phyloP scores from a whole-genome alignment of 2,113 vertebrate genomes.

The Laticauda laticaudata region DNA sequence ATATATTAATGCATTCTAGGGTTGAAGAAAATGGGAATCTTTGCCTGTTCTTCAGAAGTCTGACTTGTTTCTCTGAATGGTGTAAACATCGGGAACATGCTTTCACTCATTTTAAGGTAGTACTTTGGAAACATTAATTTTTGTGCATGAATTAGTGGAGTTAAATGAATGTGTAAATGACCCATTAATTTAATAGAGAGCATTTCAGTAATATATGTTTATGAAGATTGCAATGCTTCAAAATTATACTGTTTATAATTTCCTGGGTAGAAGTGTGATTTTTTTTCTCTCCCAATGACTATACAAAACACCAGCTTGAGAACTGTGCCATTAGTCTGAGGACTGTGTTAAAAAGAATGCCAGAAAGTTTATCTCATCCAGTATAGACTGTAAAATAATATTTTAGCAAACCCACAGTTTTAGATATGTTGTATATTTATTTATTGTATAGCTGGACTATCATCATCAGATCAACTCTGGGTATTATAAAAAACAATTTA shows the following conservation, averaged over 20 bases:
- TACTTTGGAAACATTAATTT: constrained; percentile 4
- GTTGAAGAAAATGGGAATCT: constrained; percentile 76
- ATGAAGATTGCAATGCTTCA: background rate
- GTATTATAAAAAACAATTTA: background rate
- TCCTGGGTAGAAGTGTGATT: background rate
- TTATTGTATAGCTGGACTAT: background rate
- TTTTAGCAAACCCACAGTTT: background rate
- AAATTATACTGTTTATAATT: background rate
- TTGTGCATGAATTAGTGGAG: background rate
- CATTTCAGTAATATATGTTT: background rate
- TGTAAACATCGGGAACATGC: constrained; percentile 74
- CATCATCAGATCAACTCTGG: background rate
- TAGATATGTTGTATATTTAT: background rate
- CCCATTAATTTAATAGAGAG: background rate
- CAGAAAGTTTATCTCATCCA: background rate
- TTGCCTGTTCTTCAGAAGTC: constrained; percentile 80
- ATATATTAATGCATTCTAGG: constrained; percentile 59
- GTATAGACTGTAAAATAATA: background rate
- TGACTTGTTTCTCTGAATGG: constrained; percentile 80
- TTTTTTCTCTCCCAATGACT: background rate
- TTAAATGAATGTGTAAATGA: background rate
- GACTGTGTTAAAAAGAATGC: background rate
- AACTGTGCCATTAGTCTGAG: background rate
- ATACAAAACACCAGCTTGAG: background rate
- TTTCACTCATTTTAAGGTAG: constrained; percentile 89